Conservation (phyloP, 2,888 invertebrate genomes). For the Smittia sp. region DNA sequence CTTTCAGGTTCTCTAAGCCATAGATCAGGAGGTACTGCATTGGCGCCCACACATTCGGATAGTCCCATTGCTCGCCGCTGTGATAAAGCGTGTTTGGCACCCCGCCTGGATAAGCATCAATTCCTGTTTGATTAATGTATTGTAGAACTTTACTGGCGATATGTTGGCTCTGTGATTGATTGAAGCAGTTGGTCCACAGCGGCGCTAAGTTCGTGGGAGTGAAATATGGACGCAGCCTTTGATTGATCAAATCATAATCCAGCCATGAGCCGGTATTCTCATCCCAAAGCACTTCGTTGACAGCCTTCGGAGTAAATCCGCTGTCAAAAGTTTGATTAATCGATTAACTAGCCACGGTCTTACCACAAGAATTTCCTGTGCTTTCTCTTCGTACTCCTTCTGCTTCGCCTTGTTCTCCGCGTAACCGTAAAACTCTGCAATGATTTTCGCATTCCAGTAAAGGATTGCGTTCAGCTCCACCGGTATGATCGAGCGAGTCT, state of each 20-base stretch:
- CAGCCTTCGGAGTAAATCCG: conserved; percentile 56
- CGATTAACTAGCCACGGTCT: conserved; percentile 63
- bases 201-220: conserved; percentile 79
- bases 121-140: conserved; percentile 66
- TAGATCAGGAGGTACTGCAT: no score
- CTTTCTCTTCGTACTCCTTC: conserved; percentile 62
- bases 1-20: conserved; percentile 69
- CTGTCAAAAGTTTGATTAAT: conserved; percentile 48
- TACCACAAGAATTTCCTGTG: conserved; percentile 68
- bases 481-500: conserved; percentile 78
- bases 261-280: conserved; percentile 82
- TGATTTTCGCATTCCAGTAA: conserved; percentile 75
- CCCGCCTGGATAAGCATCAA: conserved; percentile 67
- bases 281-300: conserved; percentile 74
- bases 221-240: conserved; percentile 67
- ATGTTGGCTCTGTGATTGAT: conserved; percentile 57
- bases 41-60: conserved; percentile 73
- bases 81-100: conserved; percentile 65
- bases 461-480: conserved; percentile 89
- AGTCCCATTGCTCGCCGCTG: conserved; percentile 77
- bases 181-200: conserved; percentile 75
- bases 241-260: conserved; percentile 74
- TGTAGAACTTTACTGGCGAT: conserved; percentile 63
- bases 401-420: conserved; percentile 62
- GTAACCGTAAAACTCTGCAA: conserved; percentile 65